Percentiles rank a stretch among this genome's conserved stretches.
Evolutionary conservation across 2,113 vertebrate genomes (phyloP).

Genomic region (Lepidothrix coronata): DNA sequence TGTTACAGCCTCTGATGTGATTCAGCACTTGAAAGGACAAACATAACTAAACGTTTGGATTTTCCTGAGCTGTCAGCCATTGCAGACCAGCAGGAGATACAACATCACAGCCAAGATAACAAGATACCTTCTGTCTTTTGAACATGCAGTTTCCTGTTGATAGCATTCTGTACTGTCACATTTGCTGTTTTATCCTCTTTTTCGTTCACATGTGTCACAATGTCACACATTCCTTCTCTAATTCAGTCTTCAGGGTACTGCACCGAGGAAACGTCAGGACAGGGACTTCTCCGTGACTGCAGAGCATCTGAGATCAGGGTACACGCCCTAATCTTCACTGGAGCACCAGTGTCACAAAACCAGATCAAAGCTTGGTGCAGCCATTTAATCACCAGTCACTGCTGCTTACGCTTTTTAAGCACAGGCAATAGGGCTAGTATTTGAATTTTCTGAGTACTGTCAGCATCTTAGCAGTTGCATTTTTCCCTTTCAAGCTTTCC

Average conservation of each 20-base stretch:
- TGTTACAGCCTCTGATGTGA: constrained; percentile 5
- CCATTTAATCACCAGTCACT: background rate
- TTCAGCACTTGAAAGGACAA: background rate
- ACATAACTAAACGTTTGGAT: background rate
- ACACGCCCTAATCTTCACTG: background rate
- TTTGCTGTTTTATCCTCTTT: background rate
- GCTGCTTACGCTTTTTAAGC: background rate
- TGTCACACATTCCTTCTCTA: background rate
- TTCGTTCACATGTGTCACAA: background rate
- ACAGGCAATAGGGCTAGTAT: background rate
- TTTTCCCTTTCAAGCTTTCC: background rate
- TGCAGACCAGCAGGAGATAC: background rate
- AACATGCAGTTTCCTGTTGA: constrained; percentile 26
- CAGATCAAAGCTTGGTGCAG: background rate
- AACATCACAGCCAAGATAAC: constrained; percentile 27
- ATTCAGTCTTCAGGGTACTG: background rate
- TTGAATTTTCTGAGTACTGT: background rate
- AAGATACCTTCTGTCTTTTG: background rate
- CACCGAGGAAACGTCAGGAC: background rate
- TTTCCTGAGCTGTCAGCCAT: background rate
- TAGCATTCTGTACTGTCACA: background rate
- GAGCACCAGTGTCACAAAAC: background rate
- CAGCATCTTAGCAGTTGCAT: background rate
- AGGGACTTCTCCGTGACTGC: background rate
- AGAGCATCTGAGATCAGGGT: background rate